phyloP scores from a whole-genome alignment of 2,113 vertebrate genomes.

The Hymenochirus boettgeri region DNA sequence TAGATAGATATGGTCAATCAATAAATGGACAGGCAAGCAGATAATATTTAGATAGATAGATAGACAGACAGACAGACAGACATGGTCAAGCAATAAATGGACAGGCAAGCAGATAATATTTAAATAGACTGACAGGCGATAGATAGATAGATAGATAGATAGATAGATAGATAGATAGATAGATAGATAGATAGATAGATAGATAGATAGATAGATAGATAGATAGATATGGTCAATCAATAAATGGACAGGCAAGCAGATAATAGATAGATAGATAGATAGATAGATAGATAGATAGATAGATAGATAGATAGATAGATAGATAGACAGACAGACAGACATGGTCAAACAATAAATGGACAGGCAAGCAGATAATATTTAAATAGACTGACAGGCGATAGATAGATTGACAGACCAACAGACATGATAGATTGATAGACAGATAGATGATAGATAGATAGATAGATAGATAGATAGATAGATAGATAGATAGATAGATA shows the following conservation, averaged over 20 bases:
- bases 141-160: not conserved
- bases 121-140: constrained; percentile 47
- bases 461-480: constrained; percentile 19
- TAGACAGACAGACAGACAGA: not conserved
- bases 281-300: constrained; percentile 43
- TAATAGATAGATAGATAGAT: constrained; percentile 49
- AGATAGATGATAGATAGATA: too few relatives aligned
- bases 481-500: constrained; percentile 12
- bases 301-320: constrained; percentile 26
- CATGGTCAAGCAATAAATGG: too few relatives aligned
- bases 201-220: not conserved
- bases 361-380: constrained; percentile 67
- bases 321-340: not conserved
- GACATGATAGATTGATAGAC: too few relatives aligned
- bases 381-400: constrained; percentile 56
- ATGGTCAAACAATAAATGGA: too few relatives aligned
- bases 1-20: not conserved
- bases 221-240: not conserved
- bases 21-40: constrained; percentile 10
- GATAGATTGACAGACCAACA: not conserved
- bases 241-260: constrained; percentile 4
- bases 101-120: too few relatives aligned
- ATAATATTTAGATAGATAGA: constrained; percentile 5
- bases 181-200: constrained; percentile 25
- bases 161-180: not conserved